Percentiles rank a stretch among this genome's conserved stretches.
Conservation (phyloP, 1,140 invertebrate genomes). For the Calycopis cecrops region DNA sequence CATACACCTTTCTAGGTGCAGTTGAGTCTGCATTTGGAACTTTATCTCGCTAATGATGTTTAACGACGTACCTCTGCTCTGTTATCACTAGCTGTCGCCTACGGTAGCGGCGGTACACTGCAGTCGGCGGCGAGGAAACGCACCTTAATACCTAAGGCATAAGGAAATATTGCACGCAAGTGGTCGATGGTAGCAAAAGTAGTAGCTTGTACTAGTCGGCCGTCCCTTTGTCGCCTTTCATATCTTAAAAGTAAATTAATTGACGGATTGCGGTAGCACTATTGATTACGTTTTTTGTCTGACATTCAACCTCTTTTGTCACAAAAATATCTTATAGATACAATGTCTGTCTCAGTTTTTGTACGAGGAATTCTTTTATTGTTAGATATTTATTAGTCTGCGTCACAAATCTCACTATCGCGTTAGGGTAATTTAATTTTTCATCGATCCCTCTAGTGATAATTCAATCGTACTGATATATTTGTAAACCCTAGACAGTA, state of each 20-base stretch:
- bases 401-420: no score
- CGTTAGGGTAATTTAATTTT: no score
- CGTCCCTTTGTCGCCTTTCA: slow-evolving; percentile 60
- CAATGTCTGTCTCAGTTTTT: slow-evolving; percentile 13
- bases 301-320: slow-evolving; percentile 59
- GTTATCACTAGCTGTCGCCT: slow-evolving; percentile 60
- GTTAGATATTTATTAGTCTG: no score
- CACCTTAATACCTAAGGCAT: slow-evolving; percentile 27
- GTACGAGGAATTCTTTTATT: no score
- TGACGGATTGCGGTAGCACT: slow-evolving; percentile 65
- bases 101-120: slow-evolving; percentile 50
- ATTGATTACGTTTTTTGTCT: slow-evolving; percentile 60
- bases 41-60: slow-evolving; percentile 72
- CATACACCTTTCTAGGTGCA: slow-evolving; percentile 45
- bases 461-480: no score
- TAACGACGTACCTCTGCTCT: slow-evolving; percentile 58
- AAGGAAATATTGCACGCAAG: slow-evolving; percentile 26
- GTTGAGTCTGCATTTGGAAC: slow-evolving; percentile 58
- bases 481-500: no score
- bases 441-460: no score
- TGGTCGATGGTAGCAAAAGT: slow-evolving; percentile 32
- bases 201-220: slow-evolving; percentile 49
- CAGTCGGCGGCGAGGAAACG: slow-evolving; percentile 15
- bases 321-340: slow-evolving; percentile 47
- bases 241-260: slow-evolving; percentile 67